A percentile compares a stretch with the other conserved stretches of the same genome.
Conservation (phyloP, 2,113 vertebrate genomes). For the Psilopsiagon aymara region DNA sequence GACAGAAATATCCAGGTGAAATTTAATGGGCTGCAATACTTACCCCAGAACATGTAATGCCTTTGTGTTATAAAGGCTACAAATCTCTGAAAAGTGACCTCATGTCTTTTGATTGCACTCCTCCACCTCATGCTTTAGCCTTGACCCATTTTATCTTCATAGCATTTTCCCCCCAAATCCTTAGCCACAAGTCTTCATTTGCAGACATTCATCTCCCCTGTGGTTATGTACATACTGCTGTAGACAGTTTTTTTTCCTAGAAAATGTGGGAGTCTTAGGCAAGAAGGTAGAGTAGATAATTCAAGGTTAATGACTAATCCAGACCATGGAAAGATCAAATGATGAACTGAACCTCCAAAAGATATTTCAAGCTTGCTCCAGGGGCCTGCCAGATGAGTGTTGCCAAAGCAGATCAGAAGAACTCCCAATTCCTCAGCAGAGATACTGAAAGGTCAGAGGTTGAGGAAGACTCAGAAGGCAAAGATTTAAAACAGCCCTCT, state of each 20-base stretch:
- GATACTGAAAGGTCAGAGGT: conserved; percentile 58
- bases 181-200: neutral
- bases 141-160: neutral
- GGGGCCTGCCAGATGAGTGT: conserved; percentile 31
- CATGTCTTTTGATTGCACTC: neutral
- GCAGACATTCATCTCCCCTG: neutral
- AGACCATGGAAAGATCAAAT: conserved; percentile 50
- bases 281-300: conserved; percentile 34
- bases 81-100: neutral
- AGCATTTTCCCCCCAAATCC: neutral
- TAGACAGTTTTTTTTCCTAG: neutral
- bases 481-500: conserved; percentile 46
- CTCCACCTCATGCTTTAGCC: neutral
- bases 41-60: neutral
- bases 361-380: conserved; percentile 47
- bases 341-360: conserved; percentile 30
- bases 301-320: conserved; percentile 58
- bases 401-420: conserved; percentile 61
- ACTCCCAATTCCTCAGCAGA: conserved; percentile 41
- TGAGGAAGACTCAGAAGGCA: conserved; percentile 43
- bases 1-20: neutral
- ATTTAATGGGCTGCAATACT: neutral
- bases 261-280: conserved; percentile 32
- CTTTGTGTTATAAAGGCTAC: neutral
- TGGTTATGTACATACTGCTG: neutral